These are phyloP conservation scores for Henicopernis longicauda DNA, from an alignment of 2,113 vertebrate genomes.

Conservation along the genomic window DNA sequence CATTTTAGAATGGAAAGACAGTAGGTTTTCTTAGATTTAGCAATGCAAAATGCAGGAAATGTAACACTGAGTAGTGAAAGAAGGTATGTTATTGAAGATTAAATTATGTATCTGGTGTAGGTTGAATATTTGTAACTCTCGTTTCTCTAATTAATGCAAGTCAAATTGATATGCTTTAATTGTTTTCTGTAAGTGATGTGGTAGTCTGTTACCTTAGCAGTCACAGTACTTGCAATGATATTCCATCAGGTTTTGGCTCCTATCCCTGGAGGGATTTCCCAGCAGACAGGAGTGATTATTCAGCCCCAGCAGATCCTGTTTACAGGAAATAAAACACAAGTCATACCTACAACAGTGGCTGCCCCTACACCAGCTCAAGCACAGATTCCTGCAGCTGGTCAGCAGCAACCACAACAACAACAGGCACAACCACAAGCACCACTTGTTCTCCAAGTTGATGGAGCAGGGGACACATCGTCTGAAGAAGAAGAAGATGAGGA, in stretches of 20 bases:
- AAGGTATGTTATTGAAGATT: background rate
- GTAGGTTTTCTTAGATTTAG: background rate
- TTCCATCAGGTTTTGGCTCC: conserved; percentile 87
- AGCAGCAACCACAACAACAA: conserved; percentile 80
- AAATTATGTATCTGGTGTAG: background rate
- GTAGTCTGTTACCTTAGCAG: background rate
- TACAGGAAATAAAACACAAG: conserved; percentile 94
- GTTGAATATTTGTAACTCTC: background rate
- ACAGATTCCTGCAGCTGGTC: conserved; percentile 80
- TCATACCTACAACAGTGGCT: conserved; percentile 84
- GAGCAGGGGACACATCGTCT: conserved; percentile 92
- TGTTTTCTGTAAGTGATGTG: background rate
- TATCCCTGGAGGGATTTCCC: conserved; percentile 88
- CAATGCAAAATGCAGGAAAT: background rate
- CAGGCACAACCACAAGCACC: conserved; percentile 85
- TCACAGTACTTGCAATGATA: background rate
- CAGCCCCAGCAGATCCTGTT: conserved; percentile 97
- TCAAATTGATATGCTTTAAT: background rate
- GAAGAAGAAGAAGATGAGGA: conserved; percentile 97
- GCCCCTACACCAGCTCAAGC: conserved; percentile 79
- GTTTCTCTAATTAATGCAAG: background rate
- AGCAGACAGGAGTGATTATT: conserved; percentile 97
- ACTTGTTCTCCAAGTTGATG: conserved; percentile 94
- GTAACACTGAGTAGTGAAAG: background rate
- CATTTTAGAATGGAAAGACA: background rate